Base-by-base conservation (phyloP, 2,888 invertebrate species). In the Deroplatys truncata region DNA sequence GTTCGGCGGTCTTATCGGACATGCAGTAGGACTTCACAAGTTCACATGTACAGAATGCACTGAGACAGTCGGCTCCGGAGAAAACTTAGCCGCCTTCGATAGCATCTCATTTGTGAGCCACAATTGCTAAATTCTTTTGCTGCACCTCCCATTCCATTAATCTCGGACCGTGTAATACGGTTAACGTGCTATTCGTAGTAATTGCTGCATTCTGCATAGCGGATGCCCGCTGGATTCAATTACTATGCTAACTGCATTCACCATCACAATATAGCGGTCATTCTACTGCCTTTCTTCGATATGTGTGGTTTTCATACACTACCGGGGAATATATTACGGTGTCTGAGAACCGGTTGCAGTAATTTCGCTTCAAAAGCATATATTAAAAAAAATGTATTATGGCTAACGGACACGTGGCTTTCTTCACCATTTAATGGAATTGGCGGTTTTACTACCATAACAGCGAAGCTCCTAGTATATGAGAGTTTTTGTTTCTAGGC, bases 11-110 rank as follows among this genome's bases (percentile, higher is more conserved):
- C 85, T 85, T 88, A 88, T 88, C 88, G 88, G 88, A 84, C 35
- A 85, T 87, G 72, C 87, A 87, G 83, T 84, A 88, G 89, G 89
- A 89, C 86, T 89, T 89, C 89, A 89, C 89, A 86, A 89, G 82
- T 89, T 89, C 72, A 84, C 89, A 86, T 84, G 89, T 56, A 88
- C 84, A 84, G 72, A 88, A 88, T 83, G 83, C 87, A 87, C 87
- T 83, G 25, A 43, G 85, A 89, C 89, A 89, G 89, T 89, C 89
- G 35, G 56, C 10, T 87, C 13, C 83, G 28, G 35, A n/a, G 31
- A 87, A 82, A 82, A 72, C 56, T 72, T 72, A 20, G 56, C 56
- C 56, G 56, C 4, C 0, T 56, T 25, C 15, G 56, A 72, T 72
- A 72, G 20, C 56, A 72, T 72, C 56, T 72, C 56, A 72, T 72